phyloP scores from a whole-genome alignment of 2,797 vertebrate species.

The Lagothrix lagotricha region DNA sequence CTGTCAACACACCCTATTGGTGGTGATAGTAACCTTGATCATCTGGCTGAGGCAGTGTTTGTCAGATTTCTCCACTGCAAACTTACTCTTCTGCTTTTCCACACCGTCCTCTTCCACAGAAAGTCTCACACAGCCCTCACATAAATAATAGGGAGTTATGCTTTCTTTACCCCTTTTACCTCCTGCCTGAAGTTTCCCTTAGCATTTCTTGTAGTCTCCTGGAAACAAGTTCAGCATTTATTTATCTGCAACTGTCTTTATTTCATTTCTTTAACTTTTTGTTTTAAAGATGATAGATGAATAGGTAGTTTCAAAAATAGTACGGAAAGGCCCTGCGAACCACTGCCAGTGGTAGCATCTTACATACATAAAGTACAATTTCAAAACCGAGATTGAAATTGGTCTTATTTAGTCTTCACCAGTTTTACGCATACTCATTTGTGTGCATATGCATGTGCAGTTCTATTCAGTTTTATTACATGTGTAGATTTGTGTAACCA shows the following conservation, averaged over 20 bases:
- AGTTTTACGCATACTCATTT: background rate
- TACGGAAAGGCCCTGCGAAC: background rate
- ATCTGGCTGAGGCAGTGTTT: background rate
- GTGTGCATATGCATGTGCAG: background rate
- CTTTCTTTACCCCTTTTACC: background rate
- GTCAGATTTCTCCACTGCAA: background rate
- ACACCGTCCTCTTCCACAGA: background rate
- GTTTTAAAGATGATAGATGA: constrained; percentile 19
- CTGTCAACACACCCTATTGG: background rate
- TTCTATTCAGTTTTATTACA: background rate
- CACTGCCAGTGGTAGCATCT: background rate
- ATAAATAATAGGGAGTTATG: background rate
- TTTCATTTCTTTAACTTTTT: constrained; percentile 1
- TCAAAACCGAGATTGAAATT: background rate
- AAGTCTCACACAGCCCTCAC: background rate
- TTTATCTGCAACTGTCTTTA: background rate
- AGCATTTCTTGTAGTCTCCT: background rate
- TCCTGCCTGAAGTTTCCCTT: background rate
- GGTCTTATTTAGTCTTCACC: background rate
- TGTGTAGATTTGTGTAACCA: background rate
- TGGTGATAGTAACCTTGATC: background rate
- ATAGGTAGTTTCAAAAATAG: background rate
- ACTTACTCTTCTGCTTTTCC: background rate
- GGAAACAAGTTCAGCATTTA: background rate
- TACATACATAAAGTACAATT: background rate